A percentile compares a stretch with the other conserved stretches of the same genome.
These are phyloP conservation scores for Anguilla marmorata DNA, from an alignment of 2,797 vertebrate genomes.

Conservation along the genomic window DNA sequence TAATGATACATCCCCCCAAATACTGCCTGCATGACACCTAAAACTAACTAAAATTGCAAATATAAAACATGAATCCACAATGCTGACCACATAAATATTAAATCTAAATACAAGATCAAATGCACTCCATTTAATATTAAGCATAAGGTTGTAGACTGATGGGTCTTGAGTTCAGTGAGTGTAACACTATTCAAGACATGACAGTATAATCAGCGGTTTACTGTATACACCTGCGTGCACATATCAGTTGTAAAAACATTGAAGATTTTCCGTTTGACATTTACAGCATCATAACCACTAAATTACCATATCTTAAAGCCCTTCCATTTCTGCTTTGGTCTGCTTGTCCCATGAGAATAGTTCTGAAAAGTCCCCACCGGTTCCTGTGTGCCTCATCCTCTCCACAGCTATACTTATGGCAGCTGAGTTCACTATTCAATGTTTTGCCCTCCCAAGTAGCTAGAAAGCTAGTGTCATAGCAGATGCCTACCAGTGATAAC, in stretches of 20 bases:
- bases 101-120: neutral
- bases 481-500: constrained; percentile 9
- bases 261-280: neutral
- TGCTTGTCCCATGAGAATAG: neutral
- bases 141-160: neutral
- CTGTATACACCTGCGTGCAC: neutral
- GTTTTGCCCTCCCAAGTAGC: neutral
- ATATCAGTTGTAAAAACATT: neutral
- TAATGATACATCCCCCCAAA: neutral
- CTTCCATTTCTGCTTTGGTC: neutral
- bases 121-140: neutral
- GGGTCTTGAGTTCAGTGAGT: neutral
- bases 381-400: neutral
- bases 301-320: neutral
- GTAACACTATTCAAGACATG: neutral
- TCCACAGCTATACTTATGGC: neutral
- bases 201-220: neutral
- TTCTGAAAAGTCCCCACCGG: neutral
- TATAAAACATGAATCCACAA: neutral
- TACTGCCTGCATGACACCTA: neutral
- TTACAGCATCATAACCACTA: neutral
- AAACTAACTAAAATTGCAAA: neutral
- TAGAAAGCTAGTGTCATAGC: constrained; percentile 1
- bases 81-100: neutral
- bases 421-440: neutral